These are phyloP conservation scores for Strigamia crassipes DNA, from an alignment of 2,888 invertebrate genomes.

Conservation along the genomic window DNA sequence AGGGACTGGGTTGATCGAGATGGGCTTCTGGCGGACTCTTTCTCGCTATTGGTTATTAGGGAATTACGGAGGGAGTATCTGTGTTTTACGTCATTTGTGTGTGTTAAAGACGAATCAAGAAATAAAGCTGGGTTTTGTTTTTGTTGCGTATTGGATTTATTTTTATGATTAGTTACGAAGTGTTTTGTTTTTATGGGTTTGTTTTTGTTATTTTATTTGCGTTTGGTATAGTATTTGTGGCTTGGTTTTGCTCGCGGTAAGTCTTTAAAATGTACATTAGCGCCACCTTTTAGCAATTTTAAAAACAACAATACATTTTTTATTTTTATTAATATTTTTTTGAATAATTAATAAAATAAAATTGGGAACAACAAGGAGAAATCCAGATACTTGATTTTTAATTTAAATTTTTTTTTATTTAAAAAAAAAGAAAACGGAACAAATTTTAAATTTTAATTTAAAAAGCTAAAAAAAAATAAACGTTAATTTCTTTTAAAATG, in stretches of 20 bases:
- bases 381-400: too few relatives aligned
- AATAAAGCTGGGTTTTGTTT: not conserved
- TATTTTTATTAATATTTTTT: not conserved
- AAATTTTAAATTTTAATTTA: not conserved
- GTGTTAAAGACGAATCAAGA: not conserved
- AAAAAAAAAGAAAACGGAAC: not conserved
- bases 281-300: not conserved
- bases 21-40: not conserved
- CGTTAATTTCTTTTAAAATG: not conserved
- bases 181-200: too few relatives aligned
- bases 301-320: not conserved
- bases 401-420: not conserved
- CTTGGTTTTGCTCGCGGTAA: too few relatives aligned
- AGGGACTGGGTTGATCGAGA: not conserved
- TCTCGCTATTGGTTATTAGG: not conserved
- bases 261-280: not conserved
- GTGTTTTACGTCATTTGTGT: not conserved
- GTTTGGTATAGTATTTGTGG: too few relatives aligned
- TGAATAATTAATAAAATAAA: not conserved
- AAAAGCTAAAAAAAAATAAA: not conserved
- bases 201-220: too few relatives aligned
- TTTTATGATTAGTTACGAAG: too few relatives aligned
- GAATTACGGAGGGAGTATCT: not conserved
- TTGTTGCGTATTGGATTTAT: not conserved
- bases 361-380: not conserved